These are phyloP conservation scores for Geothlypis trichas DNA, from an alignment of 2,113 vertebrate species.

Conservation along the genomic window DNA sequence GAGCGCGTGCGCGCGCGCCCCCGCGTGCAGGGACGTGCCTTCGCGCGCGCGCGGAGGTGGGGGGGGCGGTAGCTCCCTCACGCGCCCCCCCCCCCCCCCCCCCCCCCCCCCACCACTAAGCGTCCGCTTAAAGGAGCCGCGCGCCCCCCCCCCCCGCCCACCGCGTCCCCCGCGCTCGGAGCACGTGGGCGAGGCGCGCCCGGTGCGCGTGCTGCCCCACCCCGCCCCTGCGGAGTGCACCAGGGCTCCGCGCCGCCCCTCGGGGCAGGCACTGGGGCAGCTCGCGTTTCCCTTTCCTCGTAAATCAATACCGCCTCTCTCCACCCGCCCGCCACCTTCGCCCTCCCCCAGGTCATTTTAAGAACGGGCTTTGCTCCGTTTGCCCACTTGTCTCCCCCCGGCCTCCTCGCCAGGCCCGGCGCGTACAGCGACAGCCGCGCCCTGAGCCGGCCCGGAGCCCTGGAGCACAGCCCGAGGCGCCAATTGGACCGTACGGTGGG, in stretches of 20 bases:
- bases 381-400: not conserved
- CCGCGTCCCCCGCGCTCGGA: not conserved
- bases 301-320: not conserved
- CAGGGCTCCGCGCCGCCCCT: not conserved
- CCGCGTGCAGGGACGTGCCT: not conserved
- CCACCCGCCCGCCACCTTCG: not conserved
- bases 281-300: not conserved
- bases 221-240: too few relatives aligned
- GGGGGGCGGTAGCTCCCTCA: too few relatives aligned
- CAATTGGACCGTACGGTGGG: not conserved
- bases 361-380: not conserved
- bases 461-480: not conserved
- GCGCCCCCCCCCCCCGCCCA: fast-evolving
- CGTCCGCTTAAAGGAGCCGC: not conserved
- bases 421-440: not conserved
- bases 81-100: too few relatives aligned
- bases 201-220: not conserved
- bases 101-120: not conserved
- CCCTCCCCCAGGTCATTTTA: not conserved
- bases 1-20: not conserved
- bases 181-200: not conserved
- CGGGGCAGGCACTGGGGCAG: not conserved
- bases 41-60: not conserved
- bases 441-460: not conserved
- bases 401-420: not conserved